These are phyloP conservation scores for Fabriciana adippe DNA, from an alignment of 2,888 invertebrate species.

Conservation along the genomic window DNA sequence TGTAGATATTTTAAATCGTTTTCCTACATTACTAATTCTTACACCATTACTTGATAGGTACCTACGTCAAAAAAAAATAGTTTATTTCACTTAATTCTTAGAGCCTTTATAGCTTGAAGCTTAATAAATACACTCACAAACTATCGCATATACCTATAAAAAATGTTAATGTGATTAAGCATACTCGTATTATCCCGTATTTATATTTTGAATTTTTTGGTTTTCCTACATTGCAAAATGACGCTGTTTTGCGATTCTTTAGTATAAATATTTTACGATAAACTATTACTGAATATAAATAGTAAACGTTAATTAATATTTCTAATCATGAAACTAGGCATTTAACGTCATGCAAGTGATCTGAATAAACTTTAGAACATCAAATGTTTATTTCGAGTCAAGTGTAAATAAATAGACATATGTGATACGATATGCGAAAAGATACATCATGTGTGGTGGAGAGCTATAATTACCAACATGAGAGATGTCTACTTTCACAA, in stretches of 20 bases:
- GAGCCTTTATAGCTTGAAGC: no score
- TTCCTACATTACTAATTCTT: neutral
- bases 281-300: no score
- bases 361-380: neutral
- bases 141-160: no score
- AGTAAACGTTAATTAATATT: neutral
- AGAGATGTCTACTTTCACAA: conserved; percentile 60
- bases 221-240: no score
- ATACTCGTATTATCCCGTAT: no score
- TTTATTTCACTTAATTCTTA: no score
- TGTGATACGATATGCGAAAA: conserved; percentile 12
- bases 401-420: neutral
- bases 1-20: no score
- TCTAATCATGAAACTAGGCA: neutral
- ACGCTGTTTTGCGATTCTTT: no score
- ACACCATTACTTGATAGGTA: neutral
- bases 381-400: neutral
- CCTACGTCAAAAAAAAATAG: neutral
- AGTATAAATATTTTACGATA: no score
- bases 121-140: no score
- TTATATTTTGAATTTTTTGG: no score
- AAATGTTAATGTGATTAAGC: no score
- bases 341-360: neutral
- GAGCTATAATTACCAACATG: conserved; percentile 33
- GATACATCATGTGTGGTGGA: conserved; percentile 12